phyloP scores from a whole-genome alignment of 2,113 vertebrate species.

The Myodes glareolus region DNA sequence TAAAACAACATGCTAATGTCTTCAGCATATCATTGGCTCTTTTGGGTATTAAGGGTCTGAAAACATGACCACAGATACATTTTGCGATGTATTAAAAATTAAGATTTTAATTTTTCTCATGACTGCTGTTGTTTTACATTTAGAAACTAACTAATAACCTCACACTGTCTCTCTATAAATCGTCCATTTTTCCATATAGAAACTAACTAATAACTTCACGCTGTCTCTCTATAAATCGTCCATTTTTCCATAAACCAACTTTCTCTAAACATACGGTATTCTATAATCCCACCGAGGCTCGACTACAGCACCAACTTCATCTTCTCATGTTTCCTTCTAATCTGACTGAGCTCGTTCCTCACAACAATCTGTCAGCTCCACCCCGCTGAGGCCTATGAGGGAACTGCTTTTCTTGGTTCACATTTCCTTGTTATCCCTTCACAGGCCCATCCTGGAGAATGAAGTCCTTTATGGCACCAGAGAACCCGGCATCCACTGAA shows the following conservation, averaged over 20 bases:
- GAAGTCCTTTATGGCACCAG: neutral
- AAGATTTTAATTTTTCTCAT: constrained; percentile 65
- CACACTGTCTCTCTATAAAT: neutral
- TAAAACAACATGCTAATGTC: neutral
- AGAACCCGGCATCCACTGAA: neutral
- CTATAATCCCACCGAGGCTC: neutral
- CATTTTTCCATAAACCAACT: neutral
- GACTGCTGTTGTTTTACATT: constrained; percentile 46
- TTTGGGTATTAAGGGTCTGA: neutral
- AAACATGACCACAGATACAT: constrained; percentile 18
- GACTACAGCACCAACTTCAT: neutral
- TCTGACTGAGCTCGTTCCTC: neutral
- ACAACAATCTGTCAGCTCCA: neutral
- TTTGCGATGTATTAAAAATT: constrained; percentile 62
- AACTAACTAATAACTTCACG: constrained; percentile 8
- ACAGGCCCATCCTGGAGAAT: neutral
- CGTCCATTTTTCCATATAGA: constrained; percentile 31
- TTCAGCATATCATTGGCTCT: neutral
- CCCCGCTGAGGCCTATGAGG: neutral
- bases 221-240: constrained; percentile 3
- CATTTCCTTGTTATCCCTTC: neutral
- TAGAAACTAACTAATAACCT: constrained; percentile 49
- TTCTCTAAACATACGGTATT: neutral
- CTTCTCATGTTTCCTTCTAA: neutral
- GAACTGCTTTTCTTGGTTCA: neutral